Evolutionary conservation across 2,888 invertebrate species (phyloP), one percentile per base, ranked within the genome.

Genomic region (Diadegma fenestrale): DNA sequence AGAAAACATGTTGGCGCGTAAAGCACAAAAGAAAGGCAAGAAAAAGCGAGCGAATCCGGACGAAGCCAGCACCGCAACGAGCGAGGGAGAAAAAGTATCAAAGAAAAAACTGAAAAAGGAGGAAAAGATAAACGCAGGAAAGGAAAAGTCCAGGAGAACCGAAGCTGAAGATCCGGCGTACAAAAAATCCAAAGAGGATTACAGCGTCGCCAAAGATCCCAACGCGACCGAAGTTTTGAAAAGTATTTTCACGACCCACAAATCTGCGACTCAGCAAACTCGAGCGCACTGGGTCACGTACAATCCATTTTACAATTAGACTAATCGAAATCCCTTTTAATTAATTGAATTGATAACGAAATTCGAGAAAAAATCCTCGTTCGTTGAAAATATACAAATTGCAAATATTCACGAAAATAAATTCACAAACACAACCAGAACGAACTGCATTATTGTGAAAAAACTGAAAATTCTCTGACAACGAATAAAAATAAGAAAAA

Each of bases 271-370:
- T 90, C 96, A 97, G 76, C 98, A 99, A 93, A 95, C 96, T 64
- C 96, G 97, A 89, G 98, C 98, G 1, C 99, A 99, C 93, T 99
- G 99, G 99, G 97, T 99, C 79, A 99, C 99, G 0, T 99, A 98
- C 91, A 99, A 99, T 95, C 99, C 99, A 72, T 98, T 98, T 94
- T 98, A 98, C 93, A 98, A 80, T 80, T 81, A 80, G 19, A 12
- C 19, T 48, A 33, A 71, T 82, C 30, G 41, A 71, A 12, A 19
- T 63, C 37, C 26, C 17, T 19, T 8, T 37, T 7, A 6, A 14
- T 26, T 17, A 8, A 64, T 61, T 45, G 12, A 66, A 48, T 63
- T 8, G 5, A 14, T 26, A 1, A 26, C 1, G 14, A 26, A 45
- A 45, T 48, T 37, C 7, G 5, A 45, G 1, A 37, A 26, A 41